Evolutionary conservation across 2,797 vertebrate genomes (phyloP).

Genomic region (Sphenopsis melanotis): DNA sequence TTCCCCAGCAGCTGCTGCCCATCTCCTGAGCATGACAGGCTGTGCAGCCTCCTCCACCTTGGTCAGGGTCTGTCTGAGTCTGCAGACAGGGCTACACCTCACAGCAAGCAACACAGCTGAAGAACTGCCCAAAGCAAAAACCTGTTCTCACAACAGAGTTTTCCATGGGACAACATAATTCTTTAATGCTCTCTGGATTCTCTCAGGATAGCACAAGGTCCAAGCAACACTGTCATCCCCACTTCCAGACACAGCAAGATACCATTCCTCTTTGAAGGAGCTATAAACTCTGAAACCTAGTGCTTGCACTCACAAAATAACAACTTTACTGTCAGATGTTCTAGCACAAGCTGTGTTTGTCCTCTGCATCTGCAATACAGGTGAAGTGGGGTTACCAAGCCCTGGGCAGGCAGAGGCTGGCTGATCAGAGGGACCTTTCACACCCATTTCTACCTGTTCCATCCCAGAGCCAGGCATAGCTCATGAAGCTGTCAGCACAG

Average conservation of each 20-base stretch:
- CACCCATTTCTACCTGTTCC: not conserved
- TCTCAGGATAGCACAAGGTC: not conserved
- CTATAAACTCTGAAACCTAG: not conserved
- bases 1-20: not conserved
- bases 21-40: not conserved
- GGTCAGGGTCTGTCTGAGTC: accelerated
- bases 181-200: not conserved
- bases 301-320: not conserved
- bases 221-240: not conserved
- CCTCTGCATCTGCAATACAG: not conserved
- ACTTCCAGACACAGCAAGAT: not conserved
- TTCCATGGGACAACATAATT: not conserved
- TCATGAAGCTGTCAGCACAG: not conserved
- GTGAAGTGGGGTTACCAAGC: not conserved
- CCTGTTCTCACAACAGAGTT: not conserved
- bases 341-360: not conserved
- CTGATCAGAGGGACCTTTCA: not conserved
- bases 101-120: not conserved
- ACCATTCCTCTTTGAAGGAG: not conserved
- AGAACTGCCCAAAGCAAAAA: not conserved
- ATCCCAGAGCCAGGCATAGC: not conserved
- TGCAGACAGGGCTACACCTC: not conserved
- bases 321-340: not conserved
- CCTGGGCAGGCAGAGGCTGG: not conserved
- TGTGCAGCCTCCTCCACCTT: not conserved